phyloP scores from a whole-genome alignment of 2,113 vertebrate genomes.

The Nerophis ophidion region DNA sequence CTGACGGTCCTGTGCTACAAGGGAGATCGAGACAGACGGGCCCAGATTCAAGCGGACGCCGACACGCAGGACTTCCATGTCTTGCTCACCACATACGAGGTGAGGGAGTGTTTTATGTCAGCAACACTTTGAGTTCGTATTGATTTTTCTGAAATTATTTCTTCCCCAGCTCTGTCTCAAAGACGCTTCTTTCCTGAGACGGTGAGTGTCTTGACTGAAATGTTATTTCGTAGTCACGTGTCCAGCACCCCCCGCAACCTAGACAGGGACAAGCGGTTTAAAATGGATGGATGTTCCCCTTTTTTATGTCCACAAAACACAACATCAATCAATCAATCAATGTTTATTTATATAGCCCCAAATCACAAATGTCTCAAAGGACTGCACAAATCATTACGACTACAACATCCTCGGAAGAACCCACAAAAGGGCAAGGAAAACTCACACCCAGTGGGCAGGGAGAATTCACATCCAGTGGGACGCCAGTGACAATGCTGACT shows the following conservation, averaged over 20 bases:
- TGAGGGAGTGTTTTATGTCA: constrained; percentile 24
- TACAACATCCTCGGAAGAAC: no score
- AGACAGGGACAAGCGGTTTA: no score
- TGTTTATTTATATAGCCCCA: no score
- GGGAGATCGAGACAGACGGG: constrained; percentile 80
- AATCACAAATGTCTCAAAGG: no score
- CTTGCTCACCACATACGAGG: constrained; percentile 89
- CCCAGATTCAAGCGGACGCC: constrained; percentile 67
- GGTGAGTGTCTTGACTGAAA: constrained; percentile 62
- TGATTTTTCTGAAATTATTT: constrained; percentile 7
- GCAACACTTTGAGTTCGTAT: not conserved
- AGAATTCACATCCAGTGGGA: no score
- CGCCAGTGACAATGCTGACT: no score
- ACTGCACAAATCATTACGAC: no score
- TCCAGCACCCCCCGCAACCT: no score
- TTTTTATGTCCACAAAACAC: not conserved
- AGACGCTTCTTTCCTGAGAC: constrained; percentile 79
- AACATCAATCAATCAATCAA: no score
- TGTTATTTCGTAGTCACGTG: not conserved
- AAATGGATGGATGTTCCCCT: no score
- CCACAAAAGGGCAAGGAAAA: no score
- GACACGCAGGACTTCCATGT: constrained; percentile 56
- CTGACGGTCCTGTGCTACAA: constrained; percentile 76
- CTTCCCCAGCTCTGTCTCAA: constrained; percentile 82
- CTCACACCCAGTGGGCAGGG: no score